These are phyloP conservation scores for Xanthia icteritia DNA, from an alignment of 2,888 invertebrate genomes.

Conservation along the genomic window DNA sequence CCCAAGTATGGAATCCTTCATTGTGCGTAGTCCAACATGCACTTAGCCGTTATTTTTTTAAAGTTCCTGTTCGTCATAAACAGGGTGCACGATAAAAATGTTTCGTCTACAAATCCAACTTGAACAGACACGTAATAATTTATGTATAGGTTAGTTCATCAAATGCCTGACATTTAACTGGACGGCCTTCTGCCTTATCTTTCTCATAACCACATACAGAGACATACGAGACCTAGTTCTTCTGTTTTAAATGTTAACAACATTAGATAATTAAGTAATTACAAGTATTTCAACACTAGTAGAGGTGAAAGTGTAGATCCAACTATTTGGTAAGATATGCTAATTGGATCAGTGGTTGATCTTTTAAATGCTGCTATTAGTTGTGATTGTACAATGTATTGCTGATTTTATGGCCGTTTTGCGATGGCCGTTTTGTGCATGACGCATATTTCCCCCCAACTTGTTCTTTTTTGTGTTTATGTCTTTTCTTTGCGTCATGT, in stretches of 20 bases:
- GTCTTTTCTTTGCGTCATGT: too few relatives aligned
- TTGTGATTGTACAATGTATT: background rate
- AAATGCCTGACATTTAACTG: background rate
- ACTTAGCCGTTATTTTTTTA: too few relatives aligned
- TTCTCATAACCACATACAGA: conserved; percentile 12
- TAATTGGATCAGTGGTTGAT: conserved; percentile 36
- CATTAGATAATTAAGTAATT: conserved; percentile 56
- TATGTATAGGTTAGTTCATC: background rate
- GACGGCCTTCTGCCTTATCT: conserved; percentile 26
- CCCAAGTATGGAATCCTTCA: too few relatives aligned
- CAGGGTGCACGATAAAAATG: background rate
- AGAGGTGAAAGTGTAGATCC: conserved; percentile 31
- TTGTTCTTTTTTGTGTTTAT: too few relatives aligned
- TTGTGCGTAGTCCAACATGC: too few relatives aligned
- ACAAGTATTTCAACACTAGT: conserved; percentile 31
- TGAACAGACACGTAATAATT: background rate
- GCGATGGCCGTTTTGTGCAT: too few relatives aligned
- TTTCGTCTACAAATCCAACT: background rate
- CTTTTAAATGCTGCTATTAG: conserved; percentile 23
- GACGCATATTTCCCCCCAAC: too few relatives aligned
- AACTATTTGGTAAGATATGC: conserved; percentile 32
- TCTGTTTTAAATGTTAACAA: conserved; percentile 56
- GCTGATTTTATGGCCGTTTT: background rate
- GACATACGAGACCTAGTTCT: conserved; percentile 39
- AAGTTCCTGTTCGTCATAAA: background rate